Conservation (phyloP, 2,113 vertebrate species). For the Elephas maximus region DNA sequence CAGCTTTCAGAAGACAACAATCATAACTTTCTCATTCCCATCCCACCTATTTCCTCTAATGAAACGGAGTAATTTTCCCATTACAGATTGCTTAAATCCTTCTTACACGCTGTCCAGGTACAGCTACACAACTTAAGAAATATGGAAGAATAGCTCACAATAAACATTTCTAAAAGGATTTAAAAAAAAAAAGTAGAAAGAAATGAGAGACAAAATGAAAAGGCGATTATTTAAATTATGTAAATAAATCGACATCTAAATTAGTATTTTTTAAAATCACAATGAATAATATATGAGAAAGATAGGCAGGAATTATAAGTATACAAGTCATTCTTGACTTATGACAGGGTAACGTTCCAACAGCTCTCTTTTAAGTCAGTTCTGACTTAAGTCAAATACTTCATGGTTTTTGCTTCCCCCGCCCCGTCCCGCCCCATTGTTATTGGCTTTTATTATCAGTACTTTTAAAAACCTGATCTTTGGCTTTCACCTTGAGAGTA, state of each 20-base stretch:
- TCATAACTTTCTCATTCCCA: not conserved
- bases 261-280: conserved; percentile 1
- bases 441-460: too few species aligned
- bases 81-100: not conserved
- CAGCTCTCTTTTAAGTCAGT: too few species aligned
- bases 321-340: too few species aligned
- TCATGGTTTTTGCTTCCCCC: too few species aligned
- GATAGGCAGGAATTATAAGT: not conserved
- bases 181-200: not conserved
- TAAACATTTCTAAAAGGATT: conserved; percentile 32
- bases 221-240: conserved; percentile 43
- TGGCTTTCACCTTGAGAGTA: too few species aligned
- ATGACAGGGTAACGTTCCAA: too few species aligned
- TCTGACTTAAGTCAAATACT: too few species aligned
- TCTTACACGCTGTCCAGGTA: not conserved
- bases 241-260: conserved; percentile 45
- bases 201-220: not conserved
- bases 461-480: too few species aligned
- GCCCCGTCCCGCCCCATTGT: too few species aligned
- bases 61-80: conserved; percentile 9
- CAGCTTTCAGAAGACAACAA: conserved; percentile 34
- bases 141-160: not conserved
- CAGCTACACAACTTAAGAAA: not conserved
- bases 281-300: conserved; percentile 23
- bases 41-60: not conserved